phyloP scores from a whole-genome alignment of 2,113 vertebrate species.

The Eolophus roseicapilla region DNA sequence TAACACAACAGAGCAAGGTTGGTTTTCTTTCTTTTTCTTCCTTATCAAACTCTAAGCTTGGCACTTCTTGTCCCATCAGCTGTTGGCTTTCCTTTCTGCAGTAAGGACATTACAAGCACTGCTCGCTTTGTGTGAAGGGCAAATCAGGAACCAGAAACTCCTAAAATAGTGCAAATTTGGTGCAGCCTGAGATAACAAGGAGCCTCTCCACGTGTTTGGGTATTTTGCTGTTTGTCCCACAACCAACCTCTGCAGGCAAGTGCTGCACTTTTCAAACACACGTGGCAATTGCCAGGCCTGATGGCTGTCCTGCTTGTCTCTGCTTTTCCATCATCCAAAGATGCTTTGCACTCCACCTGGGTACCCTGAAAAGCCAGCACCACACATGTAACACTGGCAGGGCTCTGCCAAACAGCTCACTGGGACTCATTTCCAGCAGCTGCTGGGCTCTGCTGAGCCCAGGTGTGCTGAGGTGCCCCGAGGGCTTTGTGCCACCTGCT shows the following conservation, averaged over 20 bases:
- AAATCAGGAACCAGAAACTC: not conserved
- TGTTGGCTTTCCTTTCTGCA: not conserved
- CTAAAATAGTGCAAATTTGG: not conserved
- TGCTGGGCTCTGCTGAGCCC: not conserved
- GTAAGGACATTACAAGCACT: not conserved
- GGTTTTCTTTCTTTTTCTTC: not conserved
- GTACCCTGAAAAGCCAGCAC: not conserved
- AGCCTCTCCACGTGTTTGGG: not conserved
- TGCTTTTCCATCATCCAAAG: not conserved
- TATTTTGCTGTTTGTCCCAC: not conserved
- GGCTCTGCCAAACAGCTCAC: not conserved
- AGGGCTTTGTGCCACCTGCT: not conserved
- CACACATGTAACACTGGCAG: not conserved
- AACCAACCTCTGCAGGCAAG: rapidly evolving
- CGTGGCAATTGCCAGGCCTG: not conserved
- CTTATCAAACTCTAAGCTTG: not conserved
- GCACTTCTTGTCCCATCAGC: not conserved
- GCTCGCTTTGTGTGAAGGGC: not conserved
- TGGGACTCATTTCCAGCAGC: not conserved
- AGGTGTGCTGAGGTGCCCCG: not conserved
- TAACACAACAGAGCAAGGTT: not conserved
- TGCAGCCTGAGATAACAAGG: not conserved
- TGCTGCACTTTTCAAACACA: not conserved
- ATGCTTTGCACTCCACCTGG: not conserved
- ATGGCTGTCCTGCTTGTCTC: not conserved